These are phyloP conservation scores for Bombus balteatus DNA, from an alignment of 1,140 invertebrate species.

Conservation along the genomic window DNA sequence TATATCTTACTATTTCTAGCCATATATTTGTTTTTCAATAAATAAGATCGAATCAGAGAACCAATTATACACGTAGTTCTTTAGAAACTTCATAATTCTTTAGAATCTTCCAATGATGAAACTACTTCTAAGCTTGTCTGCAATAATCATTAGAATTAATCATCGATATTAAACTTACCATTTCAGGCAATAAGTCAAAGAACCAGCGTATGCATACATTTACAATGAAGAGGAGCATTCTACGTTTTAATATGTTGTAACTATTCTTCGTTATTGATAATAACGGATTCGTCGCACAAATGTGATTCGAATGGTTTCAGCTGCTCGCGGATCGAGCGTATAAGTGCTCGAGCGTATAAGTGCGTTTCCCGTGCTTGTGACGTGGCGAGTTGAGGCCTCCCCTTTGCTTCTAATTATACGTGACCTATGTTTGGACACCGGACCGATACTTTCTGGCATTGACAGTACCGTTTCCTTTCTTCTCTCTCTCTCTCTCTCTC, in stretches of 20 bases:
- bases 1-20: not conserved
- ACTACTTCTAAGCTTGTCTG: not conserved
- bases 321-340: slow-evolving; percentile 5
- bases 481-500: slow-evolving; percentile 12
- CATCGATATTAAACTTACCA: not conserved
- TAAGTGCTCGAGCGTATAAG: not conserved
- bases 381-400: slow-evolving; percentile 46
- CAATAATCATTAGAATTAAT: not conserved
- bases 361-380: slow-evolving; percentile 50
- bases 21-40: not conserved
- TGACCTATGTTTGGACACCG: slow-evolving; percentile 75
- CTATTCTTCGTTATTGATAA: slow-evolving; percentile 31
- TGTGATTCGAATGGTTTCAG: slow-evolving; percentile 68
- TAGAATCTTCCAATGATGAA: not conserved
- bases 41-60: not conserved
- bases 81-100: not conserved
- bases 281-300: slow-evolving; percentile 64
- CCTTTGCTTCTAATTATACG: slow-evolving; percentile 78
- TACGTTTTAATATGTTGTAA: too few relatives aligned
- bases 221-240: too few relatives aligned
- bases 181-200: not conserved
- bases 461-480: slow-evolving; percentile 63
- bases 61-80: not conserved
- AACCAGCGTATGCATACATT: not conserved
- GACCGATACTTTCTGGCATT: slow-evolving; percentile 77